A percentile compares a stretch with the other conserved stretches of the same genome.
phyloP scores from a whole-genome alignment of 2,888 invertebrate genomes.

The Maniola hyperantus region DNA sequence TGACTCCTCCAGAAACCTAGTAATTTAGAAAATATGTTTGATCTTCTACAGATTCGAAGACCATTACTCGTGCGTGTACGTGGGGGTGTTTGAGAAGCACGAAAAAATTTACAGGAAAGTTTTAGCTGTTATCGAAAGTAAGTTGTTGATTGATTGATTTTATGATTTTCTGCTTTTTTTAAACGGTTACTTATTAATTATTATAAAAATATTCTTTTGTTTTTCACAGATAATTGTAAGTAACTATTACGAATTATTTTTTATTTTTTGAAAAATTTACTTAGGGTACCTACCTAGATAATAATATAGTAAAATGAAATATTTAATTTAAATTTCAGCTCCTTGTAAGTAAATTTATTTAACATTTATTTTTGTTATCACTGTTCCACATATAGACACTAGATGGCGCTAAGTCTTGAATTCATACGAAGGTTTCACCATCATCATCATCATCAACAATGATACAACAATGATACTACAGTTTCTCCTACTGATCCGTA shows the following conservation, averaged over 20 bases:
- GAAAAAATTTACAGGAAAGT: constrained; percentile 45
- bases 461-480: too few relatives aligned
- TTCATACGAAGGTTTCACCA: too few relatives aligned
- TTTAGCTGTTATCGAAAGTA: constrained; percentile 60
- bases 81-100: constrained; percentile 53
- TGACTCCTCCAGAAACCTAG: too few relatives aligned
- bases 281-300: too few relatives aligned
- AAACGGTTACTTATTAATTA: too few relatives aligned
- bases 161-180: neutral
- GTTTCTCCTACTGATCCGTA: too few relatives aligned
- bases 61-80: constrained; percentile 55
- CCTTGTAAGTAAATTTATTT: constrained; percentile 34
- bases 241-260: constrained; percentile 26
- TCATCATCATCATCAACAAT: too few relatives aligned
- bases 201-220: constrained; percentile 1
- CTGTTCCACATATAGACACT: too few relatives aligned
- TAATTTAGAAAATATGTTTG: too few relatives aligned
- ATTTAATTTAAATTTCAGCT: constrained; percentile 35
- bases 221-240: constrained; percentile 54
- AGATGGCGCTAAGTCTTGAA: too few relatives aligned
- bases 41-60: constrained; percentile 57
- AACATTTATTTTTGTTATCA: neutral
- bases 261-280: neutral
- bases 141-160: constrained; percentile 18
- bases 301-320: too few relatives aligned